phyloP scores from a whole-genome alignment of 2,113 vertebrate species.

The Anseranas semipalmata region DNA sequence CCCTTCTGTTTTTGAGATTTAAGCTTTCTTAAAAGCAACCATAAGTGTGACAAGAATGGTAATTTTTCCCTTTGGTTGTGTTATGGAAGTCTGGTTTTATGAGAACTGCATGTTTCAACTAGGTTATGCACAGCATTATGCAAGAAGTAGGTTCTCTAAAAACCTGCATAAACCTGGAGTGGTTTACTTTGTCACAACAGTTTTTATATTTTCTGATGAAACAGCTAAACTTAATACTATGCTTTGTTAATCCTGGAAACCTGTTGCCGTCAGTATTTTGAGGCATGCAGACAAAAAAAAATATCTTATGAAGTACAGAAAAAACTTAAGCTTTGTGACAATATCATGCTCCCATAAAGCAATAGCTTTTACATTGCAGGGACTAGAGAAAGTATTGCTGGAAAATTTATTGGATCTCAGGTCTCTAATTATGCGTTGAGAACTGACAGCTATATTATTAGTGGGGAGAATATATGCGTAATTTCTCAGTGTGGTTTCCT shows the following conservation, averaged over 20 bases:
- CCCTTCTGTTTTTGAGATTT: neutral
- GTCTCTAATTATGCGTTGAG: neutral
- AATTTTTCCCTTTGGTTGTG: neutral
- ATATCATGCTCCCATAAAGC: neutral
- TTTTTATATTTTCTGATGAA: neutral
- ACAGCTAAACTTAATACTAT: neutral
- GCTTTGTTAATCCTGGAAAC: neutral
- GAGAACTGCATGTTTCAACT: neutral
- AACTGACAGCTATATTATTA: neutral
- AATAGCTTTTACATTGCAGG: neutral
- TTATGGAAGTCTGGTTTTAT: neutral
- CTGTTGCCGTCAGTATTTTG: neutral
- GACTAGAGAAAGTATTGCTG: neutral
- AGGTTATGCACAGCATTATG: neutral
- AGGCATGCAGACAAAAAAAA: neutral
- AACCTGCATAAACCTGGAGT: neutral
- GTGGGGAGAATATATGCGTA: neutral
- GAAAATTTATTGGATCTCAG: neutral
- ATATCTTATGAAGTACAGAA: neutral
- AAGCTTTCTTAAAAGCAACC: neutral
- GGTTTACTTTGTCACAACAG: neutral
- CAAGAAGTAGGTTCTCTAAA: neutral
- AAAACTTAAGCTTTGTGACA: neutral
- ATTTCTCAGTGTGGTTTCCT: neutral
- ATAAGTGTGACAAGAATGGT: neutral